Percentiles rank a stretch among this genome's conserved stretches.
Conservation (phyloP, 2,797 vertebrate genomes). For the Epinephelus coioides region DNA sequence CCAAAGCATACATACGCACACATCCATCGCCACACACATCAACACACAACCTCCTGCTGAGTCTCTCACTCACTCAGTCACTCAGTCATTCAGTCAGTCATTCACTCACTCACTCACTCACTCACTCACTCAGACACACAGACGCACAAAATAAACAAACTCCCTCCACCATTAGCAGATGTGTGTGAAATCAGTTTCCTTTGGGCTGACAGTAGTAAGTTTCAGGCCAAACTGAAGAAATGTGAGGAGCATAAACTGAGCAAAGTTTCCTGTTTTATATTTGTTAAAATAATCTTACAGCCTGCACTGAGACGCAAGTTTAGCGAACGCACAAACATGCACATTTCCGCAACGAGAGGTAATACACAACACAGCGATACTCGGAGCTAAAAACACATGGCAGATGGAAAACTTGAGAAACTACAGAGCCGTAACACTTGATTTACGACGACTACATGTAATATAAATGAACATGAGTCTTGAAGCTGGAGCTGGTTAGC, state of each 20-base stretch:
- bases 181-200: constrained; percentile 73
- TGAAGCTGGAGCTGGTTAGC: constrained; percentile 77
- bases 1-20: constrained; percentile 16
- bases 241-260: constrained; percentile 35
- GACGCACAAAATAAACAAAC: constrained; percentile 70
- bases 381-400: constrained; percentile 56
- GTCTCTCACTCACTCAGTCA: constrained; percentile 5
- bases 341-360: constrained; percentile 38
- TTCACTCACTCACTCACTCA: constrained; percentile 28
- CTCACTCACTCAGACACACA: constrained; percentile 24
- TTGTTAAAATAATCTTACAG: constrained; percentile 61
- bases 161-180: constrained; percentile 69
- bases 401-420: constrained; percentile 75
- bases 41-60: constrained; percentile 30
- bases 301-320: constrained; percentile 17
- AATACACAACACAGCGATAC: constrained; percentile 44
- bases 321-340: constrained; percentile 24
- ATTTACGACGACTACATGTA: constrained; percentile 76
- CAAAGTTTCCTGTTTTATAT: constrained; percentile 60
- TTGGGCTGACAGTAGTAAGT: constrained; percentile 47
- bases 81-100: constrained; percentile 6
- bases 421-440: constrained; percentile 62
- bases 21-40: constrained; percentile 31
- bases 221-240: constrained; percentile 47
- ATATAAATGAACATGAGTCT: constrained; percentile 78